Conservation (phyloP, 2,797 vertebrate species). For the Eulemur albifrons region DNA sequence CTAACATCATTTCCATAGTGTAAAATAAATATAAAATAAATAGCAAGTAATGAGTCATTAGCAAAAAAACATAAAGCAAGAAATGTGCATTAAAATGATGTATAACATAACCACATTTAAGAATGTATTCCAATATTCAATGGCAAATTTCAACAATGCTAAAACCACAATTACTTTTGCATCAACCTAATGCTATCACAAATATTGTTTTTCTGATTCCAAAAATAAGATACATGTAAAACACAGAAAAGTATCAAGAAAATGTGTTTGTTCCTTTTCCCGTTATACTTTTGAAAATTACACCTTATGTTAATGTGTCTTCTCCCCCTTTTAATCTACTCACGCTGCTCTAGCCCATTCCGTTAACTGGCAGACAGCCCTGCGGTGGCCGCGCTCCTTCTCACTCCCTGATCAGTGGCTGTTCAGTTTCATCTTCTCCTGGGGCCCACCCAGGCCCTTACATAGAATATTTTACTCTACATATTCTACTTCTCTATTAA, state of each 20-base stretch:
- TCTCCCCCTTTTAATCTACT: background rate
- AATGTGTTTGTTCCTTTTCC: background rate
- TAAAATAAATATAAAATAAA: no score
- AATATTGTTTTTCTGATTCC: background rate
- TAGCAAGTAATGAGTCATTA: no score
- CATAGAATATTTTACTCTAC: background rate
- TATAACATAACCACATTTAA: no score
- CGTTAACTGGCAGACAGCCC: background rate
- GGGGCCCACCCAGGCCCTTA: background rate
- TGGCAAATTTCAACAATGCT: no score
- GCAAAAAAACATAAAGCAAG: no score
- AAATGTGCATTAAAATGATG: no score
- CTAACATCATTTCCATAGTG: no score
- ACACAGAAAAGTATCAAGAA: background rate
- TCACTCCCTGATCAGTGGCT: background rate
- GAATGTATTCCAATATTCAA: no score
- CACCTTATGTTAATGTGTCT: background rate
- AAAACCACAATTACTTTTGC: no score
- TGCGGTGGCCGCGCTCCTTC: rapidly evolving
- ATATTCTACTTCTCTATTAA: background rate
- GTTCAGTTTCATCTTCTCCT: background rate
- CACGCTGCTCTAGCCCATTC: background rate
- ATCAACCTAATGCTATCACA: background rate
- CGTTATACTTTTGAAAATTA: background rate
- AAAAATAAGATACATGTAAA: background rate